Percentiles rank a stretch among this genome's conserved stretches.
Evolutionary conservation across 2,888 invertebrate genomes (phyloP).

Genomic region (Andricus curvator): DNA sequence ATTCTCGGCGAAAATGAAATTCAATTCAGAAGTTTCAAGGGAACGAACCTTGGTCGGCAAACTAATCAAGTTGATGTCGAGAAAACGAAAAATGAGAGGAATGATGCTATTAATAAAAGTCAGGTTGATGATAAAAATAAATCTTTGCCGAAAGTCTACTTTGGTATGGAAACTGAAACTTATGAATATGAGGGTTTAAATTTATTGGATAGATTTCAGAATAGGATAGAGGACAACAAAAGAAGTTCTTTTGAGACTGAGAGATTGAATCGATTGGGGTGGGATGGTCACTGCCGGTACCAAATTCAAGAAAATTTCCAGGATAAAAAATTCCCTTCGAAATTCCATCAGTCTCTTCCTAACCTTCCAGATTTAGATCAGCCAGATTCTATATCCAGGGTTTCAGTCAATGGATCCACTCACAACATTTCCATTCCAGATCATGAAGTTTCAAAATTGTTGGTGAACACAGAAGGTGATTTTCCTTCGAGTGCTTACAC

Average conservation of each 20-base stretch:
- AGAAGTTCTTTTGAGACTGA: conserved; percentile 39
- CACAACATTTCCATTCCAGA: conserved; percentile 40
- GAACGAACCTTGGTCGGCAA: conserved; percentile 1
- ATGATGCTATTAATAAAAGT: neutral
- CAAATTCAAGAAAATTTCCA: conserved; percentile 24
- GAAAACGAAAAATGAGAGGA: neutral
- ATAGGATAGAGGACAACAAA: conserved; percentile 50
- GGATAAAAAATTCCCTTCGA: conserved; percentile 39
- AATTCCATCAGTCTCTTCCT: conserved; percentile 56
- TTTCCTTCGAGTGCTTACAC: neutral
- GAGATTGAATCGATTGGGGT: conserved; percentile 2
- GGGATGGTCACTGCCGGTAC: conserved; percentile 47
- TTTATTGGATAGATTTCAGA: conserved; percentile 47
- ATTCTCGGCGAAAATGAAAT: conserved; percentile 14
- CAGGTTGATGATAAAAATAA: neutral
- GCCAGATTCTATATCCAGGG: conserved; percentile 49
- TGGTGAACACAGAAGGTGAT: neutral
- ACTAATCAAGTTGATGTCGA: conserved; percentile 15
- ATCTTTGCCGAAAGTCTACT: conserved; percentile 47
- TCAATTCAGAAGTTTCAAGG: conserved; percentile 2
- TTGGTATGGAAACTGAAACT: conserved; percentile 45
- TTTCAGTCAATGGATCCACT: conserved; percentile 55
- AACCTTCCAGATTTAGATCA: conserved; percentile 46
- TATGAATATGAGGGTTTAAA: conserved; percentile 45
- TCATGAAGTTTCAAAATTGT: neutral